Base-by-base conservation (phyloP, 1,140 invertebrate genomes). In the Stenopsyche tienmushanensis region DNA sequence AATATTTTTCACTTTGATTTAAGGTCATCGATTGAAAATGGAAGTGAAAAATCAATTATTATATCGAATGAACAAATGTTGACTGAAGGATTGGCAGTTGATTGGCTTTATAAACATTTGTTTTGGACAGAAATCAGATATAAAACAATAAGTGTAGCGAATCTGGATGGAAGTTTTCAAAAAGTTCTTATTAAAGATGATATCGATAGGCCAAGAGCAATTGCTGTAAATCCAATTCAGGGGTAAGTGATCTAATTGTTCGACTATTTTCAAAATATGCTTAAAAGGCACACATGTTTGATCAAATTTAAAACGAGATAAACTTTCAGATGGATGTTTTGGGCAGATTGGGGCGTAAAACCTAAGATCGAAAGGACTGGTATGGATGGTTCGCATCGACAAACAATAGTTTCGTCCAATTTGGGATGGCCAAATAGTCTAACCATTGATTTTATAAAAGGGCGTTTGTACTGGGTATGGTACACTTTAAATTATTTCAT, bases 401-500 rank as follows among this genome's bases (percentile, higher is more conserved):
- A 90, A 74, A 85, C 88, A 3, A 92, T 98, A 69, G 90, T 98
- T 1, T 88, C 87, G 9, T 90, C 87, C 59, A 92, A 97, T 74
- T 88, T 99, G 10, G 91, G 90, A 74, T 97, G 94, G 95, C 96
- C 96, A n/a, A 98, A 97, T 77, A 94, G 93, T 8, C 82, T 99
- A 3, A 93, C 96, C 1, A 75, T 99, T 57, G 92, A 96, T 77
- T 77, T 95, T 59, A 88, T 96, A 7, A 84, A 85, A 29, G 85
- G 89, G 73, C 84, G 89, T 25, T 82, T 98, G 5, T 99, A 93
- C 77, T 99, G 96, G 96, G 89, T 80, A 75, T 21, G 18, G 34
- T 29, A n/a, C 39, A n/a, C 7, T 17, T 7, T n/a, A n/a, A n/a
- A n/a, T n/a, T 29, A 13, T 54, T 15, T 34, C 21, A 15, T 8